Evolutionary conservation across 2,888 invertebrate genomes (phyloP).

Genomic region (Thera britannica): DNA sequence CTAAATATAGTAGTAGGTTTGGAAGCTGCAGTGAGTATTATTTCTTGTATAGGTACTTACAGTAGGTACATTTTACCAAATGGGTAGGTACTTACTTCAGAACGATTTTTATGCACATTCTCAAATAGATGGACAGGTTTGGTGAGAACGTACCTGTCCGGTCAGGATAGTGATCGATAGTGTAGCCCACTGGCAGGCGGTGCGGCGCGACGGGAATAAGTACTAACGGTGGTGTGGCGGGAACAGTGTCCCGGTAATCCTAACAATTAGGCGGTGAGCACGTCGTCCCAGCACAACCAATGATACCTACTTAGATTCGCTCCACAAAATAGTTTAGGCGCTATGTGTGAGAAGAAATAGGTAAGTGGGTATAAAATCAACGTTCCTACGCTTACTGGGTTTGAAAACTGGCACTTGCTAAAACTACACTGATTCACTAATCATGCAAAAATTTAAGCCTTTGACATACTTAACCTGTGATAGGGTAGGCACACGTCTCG

Average conservation of each 20-base stretch:
- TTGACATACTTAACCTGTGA: no score
- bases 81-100: no score
- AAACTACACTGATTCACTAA: no score
- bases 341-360: neutral
- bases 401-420: no score
- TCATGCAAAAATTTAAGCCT: no score
- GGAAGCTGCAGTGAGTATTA: neutral
- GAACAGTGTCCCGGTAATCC: constrained; percentile 64
- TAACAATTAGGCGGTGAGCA: constrained; percentile 65
- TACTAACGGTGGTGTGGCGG: constrained; percentile 39
- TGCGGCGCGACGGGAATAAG: constrained; percentile 29
- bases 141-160: constrained; percentile 5
- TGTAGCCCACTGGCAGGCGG: constrained; percentile 30
- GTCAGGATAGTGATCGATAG: constrained; percentile 44
- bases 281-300: constrained; percentile 46
- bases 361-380: neutral
- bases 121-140: neutral
- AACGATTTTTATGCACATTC: neutral
- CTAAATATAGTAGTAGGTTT: neutral
- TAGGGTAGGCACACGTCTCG: no score
- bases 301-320: neutral
- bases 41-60: no score
- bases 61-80: no score
- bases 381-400: no score
- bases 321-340: neutral